Percentiles rank a stretch among this genome's conserved stretches.
Conservation (phyloP, 2,888 invertebrate genomes). For the Sphecodes monilicornis region DNA sequence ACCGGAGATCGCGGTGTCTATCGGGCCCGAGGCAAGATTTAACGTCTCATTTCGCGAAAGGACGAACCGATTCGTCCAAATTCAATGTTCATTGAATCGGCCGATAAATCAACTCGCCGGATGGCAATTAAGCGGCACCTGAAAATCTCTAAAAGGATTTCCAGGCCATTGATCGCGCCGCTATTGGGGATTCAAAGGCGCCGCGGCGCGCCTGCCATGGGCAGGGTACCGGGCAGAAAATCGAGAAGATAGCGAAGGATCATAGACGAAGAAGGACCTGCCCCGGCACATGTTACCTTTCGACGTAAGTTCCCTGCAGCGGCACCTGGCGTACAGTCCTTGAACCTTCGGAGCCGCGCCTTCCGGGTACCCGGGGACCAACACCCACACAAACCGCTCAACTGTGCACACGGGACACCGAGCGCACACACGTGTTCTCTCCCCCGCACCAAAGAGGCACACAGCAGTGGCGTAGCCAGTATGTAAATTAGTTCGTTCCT, state of each 20-base stretch:
- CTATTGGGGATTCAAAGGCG: conserved; percentile 45
- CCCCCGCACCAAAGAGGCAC: conserved; percentile 72
- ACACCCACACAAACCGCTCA: conserved; percentile 61
- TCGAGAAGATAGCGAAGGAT: conserved; percentile 45
- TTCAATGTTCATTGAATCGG: conserved; percentile 48
- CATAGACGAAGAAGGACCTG: conserved; percentile 69
- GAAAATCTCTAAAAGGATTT: conserved; percentile 40
- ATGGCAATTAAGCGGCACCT: conserved; percentile 44
- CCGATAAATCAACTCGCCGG: conserved; percentile 36
- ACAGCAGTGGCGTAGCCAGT: conserved; percentile 79
- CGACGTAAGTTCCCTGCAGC: conserved; percentile 76
- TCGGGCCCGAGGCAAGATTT: conserved; percentile 14
- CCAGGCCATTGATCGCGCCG: conserved; percentile 45
- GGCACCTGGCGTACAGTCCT: conserved; percentile 82
- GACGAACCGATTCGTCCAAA: conserved; percentile 36
- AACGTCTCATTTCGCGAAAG: conserved; percentile 43
- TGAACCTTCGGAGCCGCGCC: conserved; percentile 79
- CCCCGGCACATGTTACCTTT: conserved; percentile 73
- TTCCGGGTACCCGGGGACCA: conserved; percentile 79
- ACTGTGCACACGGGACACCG: conserved; percentile 14
- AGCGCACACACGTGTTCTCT: conserved; percentile 68
- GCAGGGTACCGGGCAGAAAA: conserved; percentile 44
- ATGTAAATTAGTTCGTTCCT: conserved; percentile 80
- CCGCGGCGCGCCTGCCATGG: conserved; percentile 28
- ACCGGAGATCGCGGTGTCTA: neutral